phyloP scores from a whole-genome alignment of 2,797 vertebrate species.

The Xiphorhynchus erythropygius region DNA sequence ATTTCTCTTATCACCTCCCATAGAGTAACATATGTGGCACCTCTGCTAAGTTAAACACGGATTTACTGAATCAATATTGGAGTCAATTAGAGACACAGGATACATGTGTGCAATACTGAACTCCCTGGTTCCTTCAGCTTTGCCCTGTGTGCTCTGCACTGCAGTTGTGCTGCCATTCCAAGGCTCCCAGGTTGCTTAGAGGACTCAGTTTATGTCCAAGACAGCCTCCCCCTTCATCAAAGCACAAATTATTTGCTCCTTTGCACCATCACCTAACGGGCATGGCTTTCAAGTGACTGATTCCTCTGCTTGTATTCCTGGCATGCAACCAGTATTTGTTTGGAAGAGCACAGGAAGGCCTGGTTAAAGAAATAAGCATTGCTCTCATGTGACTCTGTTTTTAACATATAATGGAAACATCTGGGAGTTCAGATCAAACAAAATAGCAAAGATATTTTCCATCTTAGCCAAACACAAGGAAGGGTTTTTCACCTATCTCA shows the following conservation, averaged over 20 bases:
- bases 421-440: constrained; percentile 2
- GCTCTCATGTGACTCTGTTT: not conserved
- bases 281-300: not conserved
- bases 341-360: not conserved
- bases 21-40: not conserved
- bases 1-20: not conserved
- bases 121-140: not conserved
- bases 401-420: not conserved
- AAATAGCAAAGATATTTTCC: not conserved
- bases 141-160: not conserved
- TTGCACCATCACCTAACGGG: not conserved
- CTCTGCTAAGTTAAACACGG: not conserved
- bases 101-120: not conserved
- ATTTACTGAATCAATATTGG: not conserved
- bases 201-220: not conserved
- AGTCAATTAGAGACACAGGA: not conserved
- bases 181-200: not conserved
- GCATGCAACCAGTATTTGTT: not conserved
- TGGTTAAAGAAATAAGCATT: not conserved
- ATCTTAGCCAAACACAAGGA: not conserved
- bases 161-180: not conserved
- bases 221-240: not conserved
- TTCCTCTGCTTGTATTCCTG: not conserved
- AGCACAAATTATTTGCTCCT: not conserved
- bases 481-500: not conserved